These are phyloP conservation scores for Lepidocyrtoides sp. DNA, from an alignment of 2,888 invertebrate genomes.

Conservation along the genomic window DNA sequence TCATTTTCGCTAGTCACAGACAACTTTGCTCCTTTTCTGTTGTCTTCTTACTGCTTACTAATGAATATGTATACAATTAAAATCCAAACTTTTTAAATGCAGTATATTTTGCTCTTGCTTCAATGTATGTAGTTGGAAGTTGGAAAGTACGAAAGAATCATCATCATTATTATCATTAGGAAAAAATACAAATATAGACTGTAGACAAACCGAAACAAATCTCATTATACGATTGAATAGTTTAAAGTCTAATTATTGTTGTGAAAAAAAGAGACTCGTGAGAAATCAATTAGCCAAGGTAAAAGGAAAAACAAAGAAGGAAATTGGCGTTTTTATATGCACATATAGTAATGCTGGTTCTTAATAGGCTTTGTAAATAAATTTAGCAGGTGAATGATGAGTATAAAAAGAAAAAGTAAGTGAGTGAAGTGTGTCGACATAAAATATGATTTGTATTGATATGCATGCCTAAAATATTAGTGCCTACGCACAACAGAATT, in stretches of 20 bases:
- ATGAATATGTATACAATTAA: conserved; percentile 51
- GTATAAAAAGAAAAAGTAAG: neutral
- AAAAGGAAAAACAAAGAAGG: conserved; percentile 69
- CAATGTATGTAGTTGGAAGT: neutral
- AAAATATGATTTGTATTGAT: conserved; percentile 30
- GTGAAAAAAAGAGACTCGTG: conserved; percentile 55
- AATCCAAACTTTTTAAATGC: neutral
- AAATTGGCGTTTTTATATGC: conserved; percentile 58
- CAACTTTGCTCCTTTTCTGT: conserved; percentile 38
- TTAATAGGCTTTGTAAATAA: too few relatives aligned
- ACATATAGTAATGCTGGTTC: neutral
- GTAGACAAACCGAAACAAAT: conserved; percentile 45
- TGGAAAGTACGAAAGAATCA: neutral
- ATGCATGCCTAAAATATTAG: conserved; percentile 34
- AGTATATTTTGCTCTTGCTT: neutral
- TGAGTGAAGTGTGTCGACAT: conserved; percentile 48
- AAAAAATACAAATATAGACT: conserved; percentile 29
- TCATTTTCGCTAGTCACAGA: neutral
- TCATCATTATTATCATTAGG: too few relatives aligned
- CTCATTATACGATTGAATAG: conserved; percentile 49
- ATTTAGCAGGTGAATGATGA: neutral
- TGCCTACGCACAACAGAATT: neutral
- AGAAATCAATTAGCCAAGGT: conserved; percentile 72
- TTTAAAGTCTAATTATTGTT: conserved; percentile 51
- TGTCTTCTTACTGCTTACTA: neutral